Conservation (phyloP, 2,888 invertebrate genomes). For the Leptopilina drosophilae region DNA sequence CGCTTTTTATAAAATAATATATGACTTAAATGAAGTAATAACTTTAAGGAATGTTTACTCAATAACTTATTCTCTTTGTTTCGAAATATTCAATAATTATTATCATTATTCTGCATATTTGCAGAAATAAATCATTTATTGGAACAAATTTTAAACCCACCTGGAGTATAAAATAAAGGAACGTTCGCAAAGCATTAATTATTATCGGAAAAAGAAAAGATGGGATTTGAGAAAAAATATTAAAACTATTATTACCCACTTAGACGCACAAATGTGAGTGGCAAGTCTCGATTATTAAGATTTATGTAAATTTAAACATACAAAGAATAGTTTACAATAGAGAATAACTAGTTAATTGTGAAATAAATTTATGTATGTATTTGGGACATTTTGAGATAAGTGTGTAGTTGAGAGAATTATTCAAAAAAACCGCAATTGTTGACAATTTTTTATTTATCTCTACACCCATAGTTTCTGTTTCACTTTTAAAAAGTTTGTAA, state of each 20-base stretch:
- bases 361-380: conserved; percentile 11
- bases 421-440: too few species aligned
- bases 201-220: not conserved
- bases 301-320: conserved; percentile 25
- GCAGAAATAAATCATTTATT: not conserved
- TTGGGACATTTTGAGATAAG: not conserved
- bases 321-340: conserved; percentile 12
- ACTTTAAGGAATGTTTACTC: conserved; percentile 57
- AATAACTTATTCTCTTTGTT: conserved; percentile 58
- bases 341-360: not conserved
- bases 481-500: too few species aligned
- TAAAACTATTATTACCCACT: not conserved
- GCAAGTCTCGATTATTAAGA: conserved; percentile 20
- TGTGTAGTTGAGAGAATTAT: not conserved
- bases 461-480: too few species aligned
- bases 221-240: not conserved
- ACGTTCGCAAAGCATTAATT: conserved; percentile 1
- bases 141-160: not conserved
- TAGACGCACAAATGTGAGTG: not conserved
- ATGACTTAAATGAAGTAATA: conserved; percentile 53
- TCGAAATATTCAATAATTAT: conserved; percentile 26
- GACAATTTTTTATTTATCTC: not conserved
- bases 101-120: not conserved
- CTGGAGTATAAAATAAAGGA: not conserved
- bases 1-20: conserved; percentile 33